Conservation (phyloP, 2,113 vertebrate species). For the Sitta europaea region DNA sequence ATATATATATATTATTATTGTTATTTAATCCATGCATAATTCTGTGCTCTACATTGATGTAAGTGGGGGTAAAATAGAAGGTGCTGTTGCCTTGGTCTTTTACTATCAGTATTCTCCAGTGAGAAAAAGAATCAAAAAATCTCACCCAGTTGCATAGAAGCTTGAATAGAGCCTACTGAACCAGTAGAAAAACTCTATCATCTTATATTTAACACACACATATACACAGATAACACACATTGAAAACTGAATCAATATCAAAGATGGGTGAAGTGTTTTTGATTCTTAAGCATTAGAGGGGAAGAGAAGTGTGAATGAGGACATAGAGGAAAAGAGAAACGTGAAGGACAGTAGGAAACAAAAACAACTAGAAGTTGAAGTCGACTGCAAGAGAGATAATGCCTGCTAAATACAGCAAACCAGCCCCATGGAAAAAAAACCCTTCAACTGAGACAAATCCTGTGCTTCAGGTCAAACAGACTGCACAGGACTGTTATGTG, state of each 20-base stretch:
- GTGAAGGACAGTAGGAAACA: background rate
- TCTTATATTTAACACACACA: background rate
- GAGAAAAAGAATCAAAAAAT: background rate
- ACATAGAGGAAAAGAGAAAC: background rate
- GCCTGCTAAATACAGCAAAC: background rate
- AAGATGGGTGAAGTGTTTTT: background rate
- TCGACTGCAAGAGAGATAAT: background rate
- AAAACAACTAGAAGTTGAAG: background rate
- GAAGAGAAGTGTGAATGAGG: background rate
- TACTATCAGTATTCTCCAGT: background rate
- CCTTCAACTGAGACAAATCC: background rate
- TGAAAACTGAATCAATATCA: background rate
- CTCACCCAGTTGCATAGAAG: background rate
- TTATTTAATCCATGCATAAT: background rate
- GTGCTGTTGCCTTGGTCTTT: background rate
- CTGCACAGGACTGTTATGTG: accelerated
- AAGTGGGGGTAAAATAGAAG: background rate
- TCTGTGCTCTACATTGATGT: background rate
- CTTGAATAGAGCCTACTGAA: background rate
- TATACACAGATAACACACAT: too few relatives aligned
- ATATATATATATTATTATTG: background rate
- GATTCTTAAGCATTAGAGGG: background rate
- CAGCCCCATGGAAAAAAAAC: background rate
- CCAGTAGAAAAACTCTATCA: background rate
- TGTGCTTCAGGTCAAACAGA: background rate